Evolutionary conservation across 2,888 invertebrate genomes (phyloP), one percentile per base, ranked within the genome.

Genomic region (Allolobophora icterica): DNA sequence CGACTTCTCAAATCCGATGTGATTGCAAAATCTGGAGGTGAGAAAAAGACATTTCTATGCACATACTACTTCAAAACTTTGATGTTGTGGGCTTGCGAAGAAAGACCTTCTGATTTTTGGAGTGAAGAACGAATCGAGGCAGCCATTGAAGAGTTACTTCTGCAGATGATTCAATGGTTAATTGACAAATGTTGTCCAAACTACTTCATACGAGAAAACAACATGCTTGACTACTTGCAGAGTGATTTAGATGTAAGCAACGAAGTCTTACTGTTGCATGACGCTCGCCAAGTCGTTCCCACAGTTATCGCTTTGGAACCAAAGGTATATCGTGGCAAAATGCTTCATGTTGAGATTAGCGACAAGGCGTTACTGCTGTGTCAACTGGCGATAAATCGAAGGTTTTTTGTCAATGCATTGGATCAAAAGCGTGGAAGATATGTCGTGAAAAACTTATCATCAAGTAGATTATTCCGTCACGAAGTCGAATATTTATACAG

Each of bases 181-280:
- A 87, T 87, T 87, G 87, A 87, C 33, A 87, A 34, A 87, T 19
- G 35, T 87, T 87, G 87, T 38, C 87, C 87, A 35, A 87, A 87
- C 19, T 34, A 87, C 35, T 87, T 87, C 38, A 87, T 87, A 6
- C 87, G 13, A 35, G 87, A 24, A 35, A 87, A 87, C 38, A 87
- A 87, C 87, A 87, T 87, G 87, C 19, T 87, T 87, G 87, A 87
- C 38, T 87, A 87, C 17, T 87, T 87, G n/a, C 19, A 21, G 8
- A 35, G 38, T 35, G 87, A 87, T 35, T 17, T 24, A 1, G 38
- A 87, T 87, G 34, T 35, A 21, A 38, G 8, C 35, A 87, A 87
- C 21, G 87, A 87, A 87, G 38, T 87, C 30, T 30, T 13, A 6
- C 8, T 71, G 17, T 71, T 71, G 71, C 30, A 71, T n/a, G 30